Evolutionary conservation across 2,888 invertebrate genomes (phyloP), one percentile per base, ranked within the genome.

Genomic region (Frankliniella intonsa): DNA sequence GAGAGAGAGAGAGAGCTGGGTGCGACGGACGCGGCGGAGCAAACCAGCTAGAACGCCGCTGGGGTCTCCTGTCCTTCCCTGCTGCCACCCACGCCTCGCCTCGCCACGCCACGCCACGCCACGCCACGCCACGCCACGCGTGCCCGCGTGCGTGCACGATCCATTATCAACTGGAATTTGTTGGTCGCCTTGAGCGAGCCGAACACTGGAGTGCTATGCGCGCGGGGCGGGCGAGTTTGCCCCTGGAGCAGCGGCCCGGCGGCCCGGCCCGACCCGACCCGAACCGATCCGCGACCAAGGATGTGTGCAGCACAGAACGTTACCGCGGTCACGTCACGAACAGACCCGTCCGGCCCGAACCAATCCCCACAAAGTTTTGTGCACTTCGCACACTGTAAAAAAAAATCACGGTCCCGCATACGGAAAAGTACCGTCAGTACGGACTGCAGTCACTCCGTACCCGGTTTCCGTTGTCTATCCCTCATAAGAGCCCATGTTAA

Each of bases 111-210:
- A 2, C 3, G 38, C 38, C 38, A 3, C 3, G 38, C 38, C 38
- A 3, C 3, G 38, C 38, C 38, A 3, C 3, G 2, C 38, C 38
- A 3, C 3, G 38, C 38, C 38, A 5, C 5, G 38, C 38, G 38
- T 38, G 38, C 38, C 3, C 5, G 38, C 25, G 25, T 76, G 69
- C 69, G 69, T 76, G 69, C 69, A 10, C 69, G 69, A 76, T 76
- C 69, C 69, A 76, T 76, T 76, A 76, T 76, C 69, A 76, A 76
- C 69, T 22, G 69, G 69, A 76, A 76, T 76, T 76, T 76, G 69
- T 76, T 76, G 69, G 69, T 76, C 69, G 69, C 69, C 12, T 76
- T 76, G 69, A 25, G 22, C 69, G 69, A 8, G 69, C 9, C 25
- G 55, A 10, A 11, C 14, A n/a, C 62, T 62, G 17, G n/a, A 62